A percentile compares a stretch with the other conserved stretches of the same genome.
phyloP scores from a whole-genome alignment of 2,797 vertebrate species.

The Lagorchestes hirsutus region DNA sequence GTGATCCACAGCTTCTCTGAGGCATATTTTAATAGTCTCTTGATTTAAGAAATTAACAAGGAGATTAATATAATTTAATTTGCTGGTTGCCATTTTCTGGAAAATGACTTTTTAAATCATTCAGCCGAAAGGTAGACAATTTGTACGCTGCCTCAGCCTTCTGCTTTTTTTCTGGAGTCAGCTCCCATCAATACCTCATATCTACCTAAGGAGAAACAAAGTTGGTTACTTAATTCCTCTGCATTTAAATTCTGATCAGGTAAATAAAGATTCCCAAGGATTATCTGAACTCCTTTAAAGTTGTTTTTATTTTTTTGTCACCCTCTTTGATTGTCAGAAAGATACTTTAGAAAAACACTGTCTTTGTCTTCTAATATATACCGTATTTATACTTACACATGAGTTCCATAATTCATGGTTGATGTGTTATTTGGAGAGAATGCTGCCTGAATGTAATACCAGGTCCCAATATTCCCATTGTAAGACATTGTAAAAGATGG shows the following conservation, averaged over 20 bases:
- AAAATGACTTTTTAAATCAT: constrained; percentile 59
- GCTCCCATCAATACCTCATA: constrained; percentile 4
- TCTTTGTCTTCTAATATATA: constrained; percentile 22
- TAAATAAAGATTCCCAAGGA: constrained; percentile 11
- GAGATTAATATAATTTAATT: constrained; percentile 75
- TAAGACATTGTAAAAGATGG: constrained; percentile 1
- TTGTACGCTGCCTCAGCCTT: constrained; percentile 13
- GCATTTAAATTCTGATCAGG: constrained; percentile 52
- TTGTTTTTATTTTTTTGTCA: not conserved
- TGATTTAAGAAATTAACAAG: constrained; percentile 68
- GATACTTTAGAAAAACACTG: not conserved
- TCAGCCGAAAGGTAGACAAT: not conserved
- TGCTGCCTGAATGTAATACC: not conserved
- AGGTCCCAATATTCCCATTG: constrained; percentile 42
- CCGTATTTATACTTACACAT: constrained; percentile 15
- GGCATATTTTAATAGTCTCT: constrained; percentile 60
- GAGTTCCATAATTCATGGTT: constrained; percentile 33
- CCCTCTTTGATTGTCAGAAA: constrained; percentile 22
- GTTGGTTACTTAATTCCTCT: not conserved
- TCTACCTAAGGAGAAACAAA: constrained; percentile 40
- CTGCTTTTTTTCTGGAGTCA: not conserved
- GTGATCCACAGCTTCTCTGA: constrained; percentile 58
- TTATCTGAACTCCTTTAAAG: constrained; percentile 29
- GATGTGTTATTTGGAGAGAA: not conserved
- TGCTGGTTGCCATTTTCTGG: constrained; percentile 64